These are phyloP conservation scores for Meles meles DNA, from an alignment of 2,113 vertebrate species.

Conservation along the genomic window DNA sequence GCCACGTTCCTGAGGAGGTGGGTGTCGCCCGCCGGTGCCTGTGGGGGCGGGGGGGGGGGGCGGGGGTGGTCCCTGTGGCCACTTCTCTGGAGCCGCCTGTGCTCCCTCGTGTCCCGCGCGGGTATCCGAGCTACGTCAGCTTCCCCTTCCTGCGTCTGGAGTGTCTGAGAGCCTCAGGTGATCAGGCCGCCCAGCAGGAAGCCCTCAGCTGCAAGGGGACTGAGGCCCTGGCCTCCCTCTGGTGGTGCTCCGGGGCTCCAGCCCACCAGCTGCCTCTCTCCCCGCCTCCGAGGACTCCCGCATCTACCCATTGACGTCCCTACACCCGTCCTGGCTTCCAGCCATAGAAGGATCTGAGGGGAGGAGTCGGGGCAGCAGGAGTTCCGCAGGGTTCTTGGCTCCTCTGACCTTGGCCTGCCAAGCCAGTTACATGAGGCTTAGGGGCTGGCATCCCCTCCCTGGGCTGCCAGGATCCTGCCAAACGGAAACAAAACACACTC, in stretches of 20 bases:
- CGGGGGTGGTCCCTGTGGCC: not conserved
- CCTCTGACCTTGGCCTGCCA: too few species aligned
- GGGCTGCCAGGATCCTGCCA: accelerated
- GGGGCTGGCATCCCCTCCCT: not conserved
- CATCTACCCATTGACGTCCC: not conserved
- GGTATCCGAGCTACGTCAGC: not conserved
- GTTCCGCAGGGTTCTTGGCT: not conserved
- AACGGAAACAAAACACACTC: not conserved
- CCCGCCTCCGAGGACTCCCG: not conserved
- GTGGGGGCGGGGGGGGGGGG: accelerated
- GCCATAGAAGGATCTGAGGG: not conserved
- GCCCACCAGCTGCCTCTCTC: not conserved
- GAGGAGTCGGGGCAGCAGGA: not conserved
- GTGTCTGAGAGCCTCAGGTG: not conserved
- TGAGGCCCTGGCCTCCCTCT: not conserved
- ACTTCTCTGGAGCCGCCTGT: not conserved
- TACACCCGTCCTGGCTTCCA: not conserved
- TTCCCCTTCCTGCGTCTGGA: not conserved
- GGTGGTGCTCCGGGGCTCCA: accelerated
- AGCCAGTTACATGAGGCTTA: accelerated
- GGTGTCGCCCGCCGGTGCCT: accelerated
- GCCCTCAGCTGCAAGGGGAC: not conserved
- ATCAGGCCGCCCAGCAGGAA: not conserved
- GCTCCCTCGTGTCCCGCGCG: not conserved
- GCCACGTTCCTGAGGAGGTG: slow-evolving; percentile 86